Conservation (phyloP, 2,797 vertebrate species). For the Aplochiton taeniatus region DNA sequence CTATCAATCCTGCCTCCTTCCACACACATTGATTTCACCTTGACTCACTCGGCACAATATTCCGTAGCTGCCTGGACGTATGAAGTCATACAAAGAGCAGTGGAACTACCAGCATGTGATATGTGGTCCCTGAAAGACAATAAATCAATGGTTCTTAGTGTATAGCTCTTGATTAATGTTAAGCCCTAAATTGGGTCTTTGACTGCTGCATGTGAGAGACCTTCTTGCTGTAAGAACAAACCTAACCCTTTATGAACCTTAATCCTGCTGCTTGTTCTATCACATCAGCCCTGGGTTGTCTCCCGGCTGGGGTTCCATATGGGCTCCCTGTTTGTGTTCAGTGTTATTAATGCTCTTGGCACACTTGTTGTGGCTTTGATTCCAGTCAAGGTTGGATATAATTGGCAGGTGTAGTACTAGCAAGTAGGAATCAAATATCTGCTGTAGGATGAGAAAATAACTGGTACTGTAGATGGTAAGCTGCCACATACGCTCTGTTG, state of each 20-base stretch:
- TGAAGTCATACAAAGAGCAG: neutral
- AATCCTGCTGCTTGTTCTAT: slow-evolving; percentile 42
- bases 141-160: slow-evolving; percentile 34
- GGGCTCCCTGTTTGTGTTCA: no score
- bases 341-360: no score
- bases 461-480: no score
- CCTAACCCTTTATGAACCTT: slow-evolving; percentile 51
- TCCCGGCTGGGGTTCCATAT: neutral
- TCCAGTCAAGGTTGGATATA: no score
- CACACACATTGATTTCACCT: neutral
- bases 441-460: no score
- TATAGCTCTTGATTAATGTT: slow-evolving; percentile 46
- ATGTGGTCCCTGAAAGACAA: slow-evolving; percentile 20
- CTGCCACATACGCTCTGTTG: no score
- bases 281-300: slow-evolving; percentile 15
- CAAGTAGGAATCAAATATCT: no score
- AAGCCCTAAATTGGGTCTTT: slow-evolving; percentile 29
- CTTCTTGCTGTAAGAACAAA: slow-evolving; percentile 45
- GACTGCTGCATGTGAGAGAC: slow-evolving; percentile 25
- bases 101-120: neutral
- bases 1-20: no score
- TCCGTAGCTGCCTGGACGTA: neutral
- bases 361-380: no score
- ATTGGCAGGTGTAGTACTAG: no score
- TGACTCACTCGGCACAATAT: neutral